Percentiles rank a stretch among this genome's conserved stretches.
These are phyloP conservation scores for Chiloscyllium punctatum DNA, from an alignment of 2,797 vertebrate species.

Conservation along the genomic window DNA sequence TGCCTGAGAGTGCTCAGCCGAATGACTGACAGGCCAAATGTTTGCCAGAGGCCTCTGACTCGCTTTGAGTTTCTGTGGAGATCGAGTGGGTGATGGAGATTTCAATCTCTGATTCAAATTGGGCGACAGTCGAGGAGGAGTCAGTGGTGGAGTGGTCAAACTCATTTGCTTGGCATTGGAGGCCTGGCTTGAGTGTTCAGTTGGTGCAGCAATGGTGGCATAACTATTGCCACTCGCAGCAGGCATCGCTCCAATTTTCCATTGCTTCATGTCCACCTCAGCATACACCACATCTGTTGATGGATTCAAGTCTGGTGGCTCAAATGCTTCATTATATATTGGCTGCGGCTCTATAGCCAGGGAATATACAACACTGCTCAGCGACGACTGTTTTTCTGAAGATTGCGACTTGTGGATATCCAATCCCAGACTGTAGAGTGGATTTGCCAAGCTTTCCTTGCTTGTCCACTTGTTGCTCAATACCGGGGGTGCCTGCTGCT, in stretches of 20 bases:
- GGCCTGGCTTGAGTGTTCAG: neutral
- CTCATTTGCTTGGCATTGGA: constrained; percentile 43
- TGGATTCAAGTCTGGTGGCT: neutral
- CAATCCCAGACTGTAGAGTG: constrained; percentile 37
- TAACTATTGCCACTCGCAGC: neutral
- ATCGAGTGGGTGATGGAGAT: neutral
- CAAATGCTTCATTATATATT: constrained; percentile 38
- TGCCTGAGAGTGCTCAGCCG: constrained; percentile 45
- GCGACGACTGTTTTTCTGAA: neutral
- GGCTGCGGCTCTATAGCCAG: constrained; percentile 36
- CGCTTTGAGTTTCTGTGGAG: neutral
- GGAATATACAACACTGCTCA: constrained; percentile 37
- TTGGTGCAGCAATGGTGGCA: constrained; percentile 47
- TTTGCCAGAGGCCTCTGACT: neutral
- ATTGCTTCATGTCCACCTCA: constrained; percentile 52
- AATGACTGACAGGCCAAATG: constrained; percentile 33
- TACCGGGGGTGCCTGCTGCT: constrained; percentile 33
- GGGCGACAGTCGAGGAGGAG: constrained; percentile 52
- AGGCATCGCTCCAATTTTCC: constrained; percentile 49
- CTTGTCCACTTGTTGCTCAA: constrained; percentile 8
- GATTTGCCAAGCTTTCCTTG: neutral
- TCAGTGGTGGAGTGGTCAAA: constrained; percentile 42
- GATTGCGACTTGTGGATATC: neutral
- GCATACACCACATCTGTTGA: constrained; percentile 50
- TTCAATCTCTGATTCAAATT: constrained; percentile 44